Evolutionary conservation across 1,140 invertebrate genomes (phyloP), one percentile per base, ranked within the genome.

Genomic region (Drosophila kurseongensis): DNA sequence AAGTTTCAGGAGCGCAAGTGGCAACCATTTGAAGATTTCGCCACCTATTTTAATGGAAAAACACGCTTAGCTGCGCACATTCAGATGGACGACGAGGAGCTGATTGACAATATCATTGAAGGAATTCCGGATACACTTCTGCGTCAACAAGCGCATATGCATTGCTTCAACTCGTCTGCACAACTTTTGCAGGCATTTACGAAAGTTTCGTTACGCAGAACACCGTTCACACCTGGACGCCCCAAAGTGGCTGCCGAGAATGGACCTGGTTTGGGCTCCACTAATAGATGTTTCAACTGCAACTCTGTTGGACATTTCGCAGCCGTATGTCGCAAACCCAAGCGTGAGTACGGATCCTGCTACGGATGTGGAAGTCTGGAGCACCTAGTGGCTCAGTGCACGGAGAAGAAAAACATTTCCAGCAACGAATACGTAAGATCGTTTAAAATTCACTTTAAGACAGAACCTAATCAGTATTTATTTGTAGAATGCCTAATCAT

Each of bases 131-230:
- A 54, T 18, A 5, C 13, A 2, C 16, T 23, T 35, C 13, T 59
- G 8, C 42, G 56, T 10, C 27, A 35, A 47, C 35, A 54, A 23
- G 51, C 51, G 6, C 42, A 59, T n/a, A 40, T 41, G 32, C 59
- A 61, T 10, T 59, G 32, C 32, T 38, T 59, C 5, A 23, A n/a
- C 5, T 23, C 41, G 4, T 8, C 57, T 13, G 10, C 41, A 2
- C 14, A 35, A 14, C 12, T 36, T 12, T 44, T 59, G 12, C 29
- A 35, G 14, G 29, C 42, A 14, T 59, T 59, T 8, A n/a, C 14
- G 4, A 59, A 59, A 16, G 29, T 59, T 10, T 2, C 13, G 5
- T 16, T 56, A 4, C 18, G n/a, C 0, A 56, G 40, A 16, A 9
- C 38, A 41, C 9, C 23, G 8, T 29, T 4, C 10, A 9, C 38